Percentiles rank a stretch among this genome's conserved stretches.
These are phyloP conservation scores for Polyommatus iphigenia DNA, from an alignment of 2,888 invertebrate genomes.

Conservation along the genomic window DNA sequence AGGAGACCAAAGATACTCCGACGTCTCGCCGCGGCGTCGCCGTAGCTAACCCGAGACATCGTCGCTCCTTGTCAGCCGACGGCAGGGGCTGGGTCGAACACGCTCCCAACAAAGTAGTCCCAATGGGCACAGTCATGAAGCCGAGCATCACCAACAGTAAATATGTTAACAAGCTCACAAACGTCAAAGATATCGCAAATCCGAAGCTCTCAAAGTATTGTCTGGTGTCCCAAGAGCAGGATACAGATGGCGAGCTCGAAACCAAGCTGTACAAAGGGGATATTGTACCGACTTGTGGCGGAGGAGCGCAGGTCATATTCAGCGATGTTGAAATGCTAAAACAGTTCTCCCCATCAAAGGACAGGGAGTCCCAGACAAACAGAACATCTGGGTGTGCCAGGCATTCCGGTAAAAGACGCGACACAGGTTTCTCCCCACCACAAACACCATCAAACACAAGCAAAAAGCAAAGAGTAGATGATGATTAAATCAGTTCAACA, in stretches of 20 bases:
- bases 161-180: slow-evolving; percentile 90
- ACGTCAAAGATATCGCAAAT: slow-evolving; percentile 87
- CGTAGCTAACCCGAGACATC: slow-evolving; percentile 85
- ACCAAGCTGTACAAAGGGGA: slow-evolving; percentile 97
- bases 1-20: slow-evolving; percentile 62
- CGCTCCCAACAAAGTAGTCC: slow-evolving; percentile 87
- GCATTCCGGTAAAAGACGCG: slow-evolving; percentile 68
- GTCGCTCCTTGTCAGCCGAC: slow-evolving; percentile 90
- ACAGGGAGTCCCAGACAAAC: slow-evolving; percentile 50
- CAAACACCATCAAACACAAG: slow-evolving; percentile 71
- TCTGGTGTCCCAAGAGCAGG: slow-evolving; percentile 94
- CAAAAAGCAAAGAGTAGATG: slow-evolving; percentile 70
- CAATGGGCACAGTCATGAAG: slow-evolving; percentile 93
- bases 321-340: slow-evolving; percentile 95
- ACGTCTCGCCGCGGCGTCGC: slow-evolving; percentile 81
- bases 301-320: slow-evolving; percentile 97
- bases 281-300: slow-evolving; percentile 95
- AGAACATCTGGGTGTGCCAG: slow-evolving; percentile 63
- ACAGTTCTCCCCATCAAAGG: slow-evolving; percentile 86
- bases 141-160: slow-evolving; percentile 90
- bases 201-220: slow-evolving; percentile 91
- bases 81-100: slow-evolving; percentile 93
- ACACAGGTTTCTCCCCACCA: slow-evolving; percentile 65
- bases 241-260: slow-evolving; percentile 94
- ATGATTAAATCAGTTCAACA: slow-evolving; percentile 48